Evolutionary conservation across 2,113 vertebrate genomes (phyloP).

Genomic region (Cochlearius cochlearius): DNA sequence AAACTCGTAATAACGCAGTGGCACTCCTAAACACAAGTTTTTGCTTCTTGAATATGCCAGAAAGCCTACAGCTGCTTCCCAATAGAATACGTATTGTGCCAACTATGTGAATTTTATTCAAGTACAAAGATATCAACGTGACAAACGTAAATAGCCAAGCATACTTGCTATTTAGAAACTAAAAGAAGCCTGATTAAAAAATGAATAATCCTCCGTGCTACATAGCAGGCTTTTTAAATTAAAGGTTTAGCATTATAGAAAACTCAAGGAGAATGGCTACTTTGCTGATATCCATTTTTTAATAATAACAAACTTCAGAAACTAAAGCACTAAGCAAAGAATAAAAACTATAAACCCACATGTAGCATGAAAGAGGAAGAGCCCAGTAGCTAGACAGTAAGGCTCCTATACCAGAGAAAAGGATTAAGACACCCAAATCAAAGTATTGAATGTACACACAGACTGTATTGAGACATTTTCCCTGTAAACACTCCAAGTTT

Average conservation of each 20-base stretch:
- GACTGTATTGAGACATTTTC: neutral
- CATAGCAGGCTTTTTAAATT: neutral
- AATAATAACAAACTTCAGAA: neutral
- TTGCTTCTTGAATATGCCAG: neutral
- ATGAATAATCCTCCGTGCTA: neutral
- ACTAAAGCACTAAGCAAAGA: neutral
- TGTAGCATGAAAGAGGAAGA: neutral
- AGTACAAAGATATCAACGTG: neutral
- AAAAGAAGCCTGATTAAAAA: neutral
- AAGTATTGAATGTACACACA: neutral
- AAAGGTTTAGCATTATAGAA: neutral
- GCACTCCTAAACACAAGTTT: neutral
- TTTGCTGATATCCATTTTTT: neutral
- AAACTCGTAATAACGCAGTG: neutral
- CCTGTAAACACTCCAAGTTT: neutral
- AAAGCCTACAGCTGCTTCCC: neutral
- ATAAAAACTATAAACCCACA: neutral
- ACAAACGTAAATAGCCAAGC: neutral
- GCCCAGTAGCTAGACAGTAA: rapidly evolving
- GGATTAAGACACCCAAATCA: neutral
- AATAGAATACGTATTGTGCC: neutral
- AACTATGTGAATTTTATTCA: neutral
- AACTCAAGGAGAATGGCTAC: neutral
- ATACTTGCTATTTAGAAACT: neutral
- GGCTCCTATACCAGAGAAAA: neutral